These are phyloP conservation scores for Imbricaverruca yamaguchii DNA, from an alignment of 2,888 invertebrate genomes.

Conservation along the genomic window DNA sequence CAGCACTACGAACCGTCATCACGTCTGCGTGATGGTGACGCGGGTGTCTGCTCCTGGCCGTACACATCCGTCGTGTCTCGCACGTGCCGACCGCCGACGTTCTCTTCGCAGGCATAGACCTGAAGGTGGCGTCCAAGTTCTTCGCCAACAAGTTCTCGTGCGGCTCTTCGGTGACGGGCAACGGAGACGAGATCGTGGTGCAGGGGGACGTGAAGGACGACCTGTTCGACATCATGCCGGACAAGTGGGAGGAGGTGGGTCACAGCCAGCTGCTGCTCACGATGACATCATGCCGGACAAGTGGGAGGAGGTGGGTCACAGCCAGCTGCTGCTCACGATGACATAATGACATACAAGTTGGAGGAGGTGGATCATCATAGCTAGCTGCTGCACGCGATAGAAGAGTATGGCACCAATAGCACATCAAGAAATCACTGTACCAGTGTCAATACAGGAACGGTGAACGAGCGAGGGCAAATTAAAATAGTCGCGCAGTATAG, in stretches of 20 bases:
- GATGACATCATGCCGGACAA: slow-evolving; percentile 92
- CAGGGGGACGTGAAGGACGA: slow-evolving; percentile 99
- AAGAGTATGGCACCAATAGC: slow-evolving; percentile 70
- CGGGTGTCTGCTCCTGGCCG: too few species aligned
- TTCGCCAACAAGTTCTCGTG: slow-evolving; percentile 97
- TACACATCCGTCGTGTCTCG: too few species aligned
- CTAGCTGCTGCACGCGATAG: slow-evolving; percentile 46
- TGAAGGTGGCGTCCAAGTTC: slow-evolving; percentile 95
- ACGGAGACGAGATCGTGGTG: slow-evolving; percentile 93
- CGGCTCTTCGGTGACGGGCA: slow-evolving; percentile 97
- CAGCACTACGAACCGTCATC: too few species aligned
- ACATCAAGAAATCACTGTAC: too few species aligned
- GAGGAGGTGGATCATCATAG: slow-evolving; percentile 58
- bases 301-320: slow-evolving; percentile 73
- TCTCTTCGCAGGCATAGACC: slow-evolving; percentile 69
- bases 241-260: slow-evolving; percentile 89
- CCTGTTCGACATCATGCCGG: slow-evolving; percentile 92
- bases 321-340: slow-evolving; percentile 40
- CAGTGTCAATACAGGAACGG: too few species aligned
- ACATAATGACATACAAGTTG: slow-evolving; percentile 98
- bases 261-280: too few species aligned
- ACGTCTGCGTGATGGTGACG: too few species aligned
- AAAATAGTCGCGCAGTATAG: too few species aligned
- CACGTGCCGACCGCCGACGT: too few species aligned
- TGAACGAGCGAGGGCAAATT: too few species aligned